Conservation (phyloP, 2,888 invertebrate species). For the Eilema sororculum region DNA sequence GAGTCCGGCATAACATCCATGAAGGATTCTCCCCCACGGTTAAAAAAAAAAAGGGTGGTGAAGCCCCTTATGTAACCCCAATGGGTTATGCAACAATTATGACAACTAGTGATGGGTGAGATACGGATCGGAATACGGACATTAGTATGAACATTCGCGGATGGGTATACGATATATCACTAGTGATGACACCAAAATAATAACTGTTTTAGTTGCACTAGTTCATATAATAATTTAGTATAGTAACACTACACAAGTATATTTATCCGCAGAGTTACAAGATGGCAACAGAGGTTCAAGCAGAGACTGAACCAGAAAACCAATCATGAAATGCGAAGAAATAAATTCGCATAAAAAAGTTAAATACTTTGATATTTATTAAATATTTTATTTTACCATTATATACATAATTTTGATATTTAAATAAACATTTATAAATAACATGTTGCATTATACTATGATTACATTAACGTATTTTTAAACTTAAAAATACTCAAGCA, state of each 20-base stretch:
- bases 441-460: neutral
- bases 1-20: no score
- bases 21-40: no score
- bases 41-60: no score
- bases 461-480: neutral
- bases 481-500: neutral
- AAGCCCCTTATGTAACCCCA: no score
- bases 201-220: neutral
- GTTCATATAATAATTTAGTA: neutral
- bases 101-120: no score
- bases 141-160: neutral
- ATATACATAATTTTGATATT: slow-evolving; percentile 7
- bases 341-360: neutral
- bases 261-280: slow-evolving; percentile 21
- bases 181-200: neutral
- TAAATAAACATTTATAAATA: slow-evolving; percentile 9
- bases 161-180: neutral
- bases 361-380: neutral
- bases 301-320: neutral
- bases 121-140: no score
- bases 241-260: neutral
- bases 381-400: slow-evolving; percentile 11
- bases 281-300: neutral
- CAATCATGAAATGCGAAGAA: neutral
- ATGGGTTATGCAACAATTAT: no score